These are phyloP conservation scores for Antigone vipio DNA, from an alignment of 2,113 vertebrate genomes.

Conservation along the genomic window DNA sequence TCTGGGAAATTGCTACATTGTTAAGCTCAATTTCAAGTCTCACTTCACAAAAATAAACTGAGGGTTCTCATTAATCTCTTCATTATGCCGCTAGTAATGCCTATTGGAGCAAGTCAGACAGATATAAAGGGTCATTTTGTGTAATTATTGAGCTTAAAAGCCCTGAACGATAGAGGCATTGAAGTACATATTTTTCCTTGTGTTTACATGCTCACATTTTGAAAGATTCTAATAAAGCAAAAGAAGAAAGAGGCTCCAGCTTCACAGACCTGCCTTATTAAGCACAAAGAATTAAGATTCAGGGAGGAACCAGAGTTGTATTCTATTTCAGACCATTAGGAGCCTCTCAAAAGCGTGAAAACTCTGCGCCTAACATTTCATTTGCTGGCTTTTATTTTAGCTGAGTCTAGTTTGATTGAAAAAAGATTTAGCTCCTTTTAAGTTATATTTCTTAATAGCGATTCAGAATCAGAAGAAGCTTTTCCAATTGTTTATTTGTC, in stretches of 20 bases:
- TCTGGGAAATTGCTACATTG: background rate
- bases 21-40: slow-evolving; percentile 37
- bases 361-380: background rate
- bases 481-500: background rate
- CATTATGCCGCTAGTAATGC: background rate
- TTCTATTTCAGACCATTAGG: background rate
- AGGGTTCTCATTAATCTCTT: slow-evolving; percentile 30
- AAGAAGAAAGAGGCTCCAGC: background rate
- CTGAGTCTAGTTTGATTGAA: background rate
- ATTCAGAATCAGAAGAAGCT: background rate
- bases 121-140: slow-evolving; percentile 51
- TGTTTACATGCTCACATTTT: background rate
- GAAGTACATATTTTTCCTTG: slow-evolving; percentile 5
- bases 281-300: background rate
- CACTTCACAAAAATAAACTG: slow-evolving; percentile 10
- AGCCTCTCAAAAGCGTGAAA: background rate
- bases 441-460: background rate
- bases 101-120: slow-evolving; percentile 29
- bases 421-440: background rate
- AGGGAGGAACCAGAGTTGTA: background rate
- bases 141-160: slow-evolving; percentile 41
- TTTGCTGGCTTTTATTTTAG: slow-evolving; percentile 22
- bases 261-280: background rate
- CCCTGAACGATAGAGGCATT: background rate
- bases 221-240: background rate